Evolutionary conservation across 2,888 invertebrate species (phyloP).

Genomic region (Sussaba pulchella): DNA sequence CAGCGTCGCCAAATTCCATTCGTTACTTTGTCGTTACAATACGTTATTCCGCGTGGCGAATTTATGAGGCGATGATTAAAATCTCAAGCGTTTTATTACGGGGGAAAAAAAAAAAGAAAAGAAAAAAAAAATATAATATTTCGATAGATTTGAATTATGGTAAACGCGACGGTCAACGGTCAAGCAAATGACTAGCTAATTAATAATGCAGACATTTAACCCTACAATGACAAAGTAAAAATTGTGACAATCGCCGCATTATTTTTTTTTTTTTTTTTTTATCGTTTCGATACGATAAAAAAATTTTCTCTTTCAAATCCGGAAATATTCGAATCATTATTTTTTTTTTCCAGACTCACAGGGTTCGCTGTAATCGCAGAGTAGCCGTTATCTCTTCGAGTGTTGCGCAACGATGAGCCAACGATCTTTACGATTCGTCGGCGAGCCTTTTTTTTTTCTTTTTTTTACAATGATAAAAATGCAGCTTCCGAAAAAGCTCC

Average conservation of each 20-base stretch:
- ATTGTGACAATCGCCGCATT: slow-evolving; percentile 11
- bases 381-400: slow-evolving; percentile 26
- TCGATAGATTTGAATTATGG: too few relatives aligned
- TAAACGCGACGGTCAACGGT: slow-evolving; percentile 6
- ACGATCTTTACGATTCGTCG: not conserved
- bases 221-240: slow-evolving; percentile 9
- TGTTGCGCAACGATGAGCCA: slow-evolving; percentile 16
- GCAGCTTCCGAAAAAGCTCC: slow-evolving; percentile 3
- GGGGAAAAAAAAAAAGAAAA: too few relatives aligned
- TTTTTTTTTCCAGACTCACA: too few relatives aligned
- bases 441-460: not conserved
- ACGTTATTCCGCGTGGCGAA: slow-evolving; percentile 19
- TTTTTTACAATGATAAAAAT: not conserved
- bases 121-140: not conserved
- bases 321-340: slow-evolving; percentile 32
- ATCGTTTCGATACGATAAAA: too few relatives aligned
- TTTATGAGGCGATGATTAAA: slow-evolving; percentile 33
- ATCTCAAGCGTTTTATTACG: slow-evolving; percentile 1
- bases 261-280: not conserved
- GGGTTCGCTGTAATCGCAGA: slow-evolving; percentile 12
- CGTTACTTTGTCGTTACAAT: slow-evolving; percentile 8
- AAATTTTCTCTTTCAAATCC: too few relatives aligned
- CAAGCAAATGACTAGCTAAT: slow-evolving; percentile 33
- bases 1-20: slow-evolving; percentile 7
- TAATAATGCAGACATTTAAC: slow-evolving; percentile 24